A percentile compares a stretch with the other conserved stretches of the same genome.
These are phyloP conservation scores for Pristionchus pacificus DNA, from an alignment of 1,140 invertebrate species.

Conservation along the genomic window DNA sequence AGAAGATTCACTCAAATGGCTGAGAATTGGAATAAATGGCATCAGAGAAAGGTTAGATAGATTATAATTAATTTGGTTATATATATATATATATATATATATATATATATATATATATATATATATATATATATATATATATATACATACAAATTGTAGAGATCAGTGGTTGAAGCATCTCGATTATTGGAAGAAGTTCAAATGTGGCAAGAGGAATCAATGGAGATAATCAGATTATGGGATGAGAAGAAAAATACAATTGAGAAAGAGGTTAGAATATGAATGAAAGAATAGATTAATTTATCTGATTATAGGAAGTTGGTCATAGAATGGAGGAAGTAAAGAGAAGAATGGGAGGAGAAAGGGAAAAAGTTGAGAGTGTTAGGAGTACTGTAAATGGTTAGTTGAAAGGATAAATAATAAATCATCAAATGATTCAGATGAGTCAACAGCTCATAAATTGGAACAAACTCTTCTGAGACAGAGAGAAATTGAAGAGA, in stretches of 20 bases:
- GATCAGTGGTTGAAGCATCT: conserved; percentile 1
- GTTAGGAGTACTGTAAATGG: neutral
- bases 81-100: neutral
- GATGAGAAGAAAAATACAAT: conserved; percentile 1
- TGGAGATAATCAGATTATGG: conserved; percentile 23
- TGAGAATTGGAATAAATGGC: conserved; percentile 44
- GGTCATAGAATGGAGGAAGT: neutral
- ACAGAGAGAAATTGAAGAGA: no score
- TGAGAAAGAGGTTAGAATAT: neutral
- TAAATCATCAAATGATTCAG: no score
- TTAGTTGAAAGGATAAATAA: no score
- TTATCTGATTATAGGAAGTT: neutral
- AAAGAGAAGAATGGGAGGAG: conserved; percentile 10
- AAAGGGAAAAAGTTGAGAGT: conserved; percentile 6
- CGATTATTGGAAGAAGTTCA: conserved; percentile 34
- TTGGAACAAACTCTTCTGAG: no score
- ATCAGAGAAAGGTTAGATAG: conserved; percentile 23
- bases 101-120: neutral
- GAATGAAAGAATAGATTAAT: neutral
- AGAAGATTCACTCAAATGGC: conserved; percentile 38
- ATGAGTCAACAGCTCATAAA: no score
- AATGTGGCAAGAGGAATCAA: conserved; percentile 33
- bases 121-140: conserved; percentile 5
- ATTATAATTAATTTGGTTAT: neutral
- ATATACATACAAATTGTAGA: conserved; percentile 13